Evolutionary conservation across 2,113 vertebrate species (phyloP).

Genomic region (Herpailurus yagouaroundi): DNA sequence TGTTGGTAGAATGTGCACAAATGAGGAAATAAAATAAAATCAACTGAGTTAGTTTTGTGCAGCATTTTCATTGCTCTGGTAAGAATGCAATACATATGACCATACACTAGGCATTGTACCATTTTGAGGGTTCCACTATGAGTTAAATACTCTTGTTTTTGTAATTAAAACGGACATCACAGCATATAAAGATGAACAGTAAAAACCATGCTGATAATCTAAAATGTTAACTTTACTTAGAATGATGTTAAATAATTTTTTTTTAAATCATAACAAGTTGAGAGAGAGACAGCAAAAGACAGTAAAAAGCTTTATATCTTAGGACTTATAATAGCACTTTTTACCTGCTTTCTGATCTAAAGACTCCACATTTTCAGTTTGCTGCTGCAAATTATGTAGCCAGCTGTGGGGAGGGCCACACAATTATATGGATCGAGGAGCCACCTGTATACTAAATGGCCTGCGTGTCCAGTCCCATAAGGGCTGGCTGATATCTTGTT

Average conservation of each 20-base stretch:
- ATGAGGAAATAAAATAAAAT: not conserved
- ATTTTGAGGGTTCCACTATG: not conserved
- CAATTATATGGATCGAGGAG: not conserved
- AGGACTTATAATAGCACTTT: not conserved
- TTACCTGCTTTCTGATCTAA: not conserved
- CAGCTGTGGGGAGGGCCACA: not conserved
- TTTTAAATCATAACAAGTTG: not conserved
- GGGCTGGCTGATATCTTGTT: not conserved
- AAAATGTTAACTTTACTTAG: not conserved
- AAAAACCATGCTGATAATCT: not conserved
- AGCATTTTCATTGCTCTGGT: not conserved
- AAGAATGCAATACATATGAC: not conserved
- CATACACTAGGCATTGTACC: not conserved
- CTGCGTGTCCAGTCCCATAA: not conserved
- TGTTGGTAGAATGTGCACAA: not conserved
- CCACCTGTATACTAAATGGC: not conserved
- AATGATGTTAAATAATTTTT: not conserved
- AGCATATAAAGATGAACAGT: not conserved
- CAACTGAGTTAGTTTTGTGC: not conserved
- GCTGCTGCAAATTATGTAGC: not conserved
- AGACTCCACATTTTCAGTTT: not conserved
- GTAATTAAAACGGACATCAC: not conserved
- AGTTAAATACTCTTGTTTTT: not conserved
- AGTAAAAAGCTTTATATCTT: not conserved
- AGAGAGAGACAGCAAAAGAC: not conserved